These are phyloP conservation scores for Anisognathus igniventris DNA, from an alignment of 2,797 vertebrate genomes.

Conservation along the genomic window DNA sequence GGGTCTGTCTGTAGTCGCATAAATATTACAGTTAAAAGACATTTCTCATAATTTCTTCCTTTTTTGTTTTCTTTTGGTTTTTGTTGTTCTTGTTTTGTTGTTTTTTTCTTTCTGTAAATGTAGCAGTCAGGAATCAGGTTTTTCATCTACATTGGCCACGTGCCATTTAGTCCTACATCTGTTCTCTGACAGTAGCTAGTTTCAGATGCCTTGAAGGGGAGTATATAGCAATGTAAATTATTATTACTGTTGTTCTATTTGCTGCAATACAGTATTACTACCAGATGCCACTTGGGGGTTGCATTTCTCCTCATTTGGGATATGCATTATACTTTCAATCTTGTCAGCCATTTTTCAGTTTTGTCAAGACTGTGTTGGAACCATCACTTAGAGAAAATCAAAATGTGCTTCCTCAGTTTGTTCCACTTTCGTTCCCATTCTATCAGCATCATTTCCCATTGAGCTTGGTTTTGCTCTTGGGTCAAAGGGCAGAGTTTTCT, in stretches of 20 bases:
- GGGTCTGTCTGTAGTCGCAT: background rate
- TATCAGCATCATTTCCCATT: background rate
- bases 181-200: constrained; percentile 34
- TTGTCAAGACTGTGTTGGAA: background rate
- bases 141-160: background rate
- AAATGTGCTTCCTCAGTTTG: background rate
- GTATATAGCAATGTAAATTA: constrained; percentile 26
- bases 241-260: constrained; percentile 41
- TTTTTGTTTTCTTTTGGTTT: background rate
- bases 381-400: background rate
- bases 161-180: constrained; percentile 9
- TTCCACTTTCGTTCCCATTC: background rate
- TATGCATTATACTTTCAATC: background rate
- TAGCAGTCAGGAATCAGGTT: background rate
- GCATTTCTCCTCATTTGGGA: background rate
- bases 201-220: constrained; percentile 20
- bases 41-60: background rate
- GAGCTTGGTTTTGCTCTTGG: background rate
- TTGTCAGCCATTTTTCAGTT: background rate
- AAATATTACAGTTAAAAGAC: background rate
- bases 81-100: background rate
- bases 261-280: background rate
- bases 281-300: background rate
- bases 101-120: background rate
- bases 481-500: constrained; percentile 9